A percentile compares a stretch with the other conserved stretches of the same genome.
These are phyloP conservation scores for Hemaris fuciformis DNA, from an alignment of 2,888 invertebrate genomes.

Conservation along the genomic window DNA sequence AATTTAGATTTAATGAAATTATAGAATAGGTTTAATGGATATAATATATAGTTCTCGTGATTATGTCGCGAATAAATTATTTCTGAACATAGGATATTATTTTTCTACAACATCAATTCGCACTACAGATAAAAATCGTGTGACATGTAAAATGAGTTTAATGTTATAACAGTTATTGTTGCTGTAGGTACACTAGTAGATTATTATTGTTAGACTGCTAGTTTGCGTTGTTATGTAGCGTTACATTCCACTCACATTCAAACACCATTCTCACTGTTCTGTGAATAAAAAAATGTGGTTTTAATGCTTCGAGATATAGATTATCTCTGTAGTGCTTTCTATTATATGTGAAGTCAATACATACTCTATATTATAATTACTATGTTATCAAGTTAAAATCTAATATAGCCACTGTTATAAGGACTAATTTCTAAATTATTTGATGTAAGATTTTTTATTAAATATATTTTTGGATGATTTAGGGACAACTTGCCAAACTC, in stretches of 20 bases:
- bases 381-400: slow-evolving; percentile 2
- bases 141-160: neutral
- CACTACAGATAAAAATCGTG: neutral
- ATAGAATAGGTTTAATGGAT: too few relatives aligned
- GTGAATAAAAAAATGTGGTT: neutral
- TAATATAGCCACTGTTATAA: slow-evolving; percentile 11
- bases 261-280: slow-evolving; percentile 6
- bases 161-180: slow-evolving; percentile 10
- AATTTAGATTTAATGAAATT: too few relatives aligned
- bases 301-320: slow-evolving; percentile 39
- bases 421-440: neutral
- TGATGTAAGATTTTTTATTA: neutral
- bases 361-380: slow-evolving; percentile 22
- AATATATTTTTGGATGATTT: slow-evolving; percentile 1
- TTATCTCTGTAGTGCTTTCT: slow-evolving; percentile 41
- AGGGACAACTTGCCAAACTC: neutral
- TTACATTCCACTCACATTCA: slow-evolving; percentile 13
- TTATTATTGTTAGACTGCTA: slow-evolving; percentile 10
- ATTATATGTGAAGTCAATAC: slow-evolving; percentile 30
- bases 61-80: too few relatives aligned
- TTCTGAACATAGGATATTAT: too few relatives aligned
- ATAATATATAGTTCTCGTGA: too few relatives aligned
- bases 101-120: too few relatives aligned
- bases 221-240: slow-evolving; percentile 9
- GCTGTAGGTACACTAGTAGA: slow-evolving; percentile 1